Conservation (phyloP, 2,797 vertebrate species). For the Onychomys leucogaster region DNA sequence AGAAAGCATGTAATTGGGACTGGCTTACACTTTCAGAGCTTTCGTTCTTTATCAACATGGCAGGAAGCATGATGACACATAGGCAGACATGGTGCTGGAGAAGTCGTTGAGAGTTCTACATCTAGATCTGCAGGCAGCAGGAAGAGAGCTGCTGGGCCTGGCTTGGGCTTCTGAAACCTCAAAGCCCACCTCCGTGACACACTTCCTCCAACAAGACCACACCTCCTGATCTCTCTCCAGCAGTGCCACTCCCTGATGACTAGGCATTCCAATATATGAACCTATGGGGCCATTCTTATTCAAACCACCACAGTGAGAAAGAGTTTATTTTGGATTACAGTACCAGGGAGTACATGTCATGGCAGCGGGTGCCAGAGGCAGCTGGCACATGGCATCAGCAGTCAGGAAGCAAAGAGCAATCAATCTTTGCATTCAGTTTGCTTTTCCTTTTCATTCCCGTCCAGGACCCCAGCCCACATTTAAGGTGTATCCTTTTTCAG, state of each 20-base stretch:
- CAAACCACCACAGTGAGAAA: not conserved
- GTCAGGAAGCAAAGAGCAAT: no score
- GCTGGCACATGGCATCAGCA: not conserved
- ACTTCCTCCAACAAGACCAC: not conserved
- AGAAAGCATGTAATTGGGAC: not conserved
- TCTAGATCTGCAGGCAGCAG: not conserved
- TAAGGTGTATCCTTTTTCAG: not conserved
- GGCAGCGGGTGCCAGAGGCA: not conserved
- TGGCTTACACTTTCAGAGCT: not conserved
- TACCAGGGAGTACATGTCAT: not conserved
- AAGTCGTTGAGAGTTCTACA: not conserved
- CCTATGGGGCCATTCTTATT: not conserved
- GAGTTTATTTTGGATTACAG: not conserved
- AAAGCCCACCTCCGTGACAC: not conserved
- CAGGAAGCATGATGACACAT: not conserved
- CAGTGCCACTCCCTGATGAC: not conserved
- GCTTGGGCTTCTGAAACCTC: not conserved
- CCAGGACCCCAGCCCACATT: not conserved
- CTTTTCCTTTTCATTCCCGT: not conserved
- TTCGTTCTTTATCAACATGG: not conserved
- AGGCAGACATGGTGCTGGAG: not conserved
- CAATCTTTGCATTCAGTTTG: not conserved
- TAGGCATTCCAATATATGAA: not conserved
- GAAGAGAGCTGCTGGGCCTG: not conserved
- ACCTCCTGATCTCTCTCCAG: not conserved